These are phyloP conservation scores for Drosophila atripex DNA, from an alignment of 2,888 invertebrate species.

Conservation along the genomic window DNA sequence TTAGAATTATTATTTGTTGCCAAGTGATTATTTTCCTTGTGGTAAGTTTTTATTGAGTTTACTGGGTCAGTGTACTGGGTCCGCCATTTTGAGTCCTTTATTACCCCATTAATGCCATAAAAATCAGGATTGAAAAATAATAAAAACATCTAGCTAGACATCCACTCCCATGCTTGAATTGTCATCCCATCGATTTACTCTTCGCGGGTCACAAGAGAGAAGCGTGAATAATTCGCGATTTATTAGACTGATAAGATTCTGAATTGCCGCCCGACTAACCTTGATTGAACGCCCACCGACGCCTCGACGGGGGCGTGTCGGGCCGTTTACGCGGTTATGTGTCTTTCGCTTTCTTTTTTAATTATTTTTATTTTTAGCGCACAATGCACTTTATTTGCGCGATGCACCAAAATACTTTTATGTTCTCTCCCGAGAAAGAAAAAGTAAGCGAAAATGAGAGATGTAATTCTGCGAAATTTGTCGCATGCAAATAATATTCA, in stretches of 20 bases:
- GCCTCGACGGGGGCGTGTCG: conserved; percentile 27
- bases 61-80: conserved; percentile 17
- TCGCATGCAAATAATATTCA: background rate
- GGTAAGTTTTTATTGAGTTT: conserved; percentile 12
- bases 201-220: conserved; percentile 42
- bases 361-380: conserved; percentile 48
- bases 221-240: conserved; percentile 50
- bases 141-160: conserved; percentile 11
- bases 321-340: conserved; percentile 12
- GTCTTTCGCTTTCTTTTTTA: conserved; percentile 36
- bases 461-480: background rate
- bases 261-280: conserved; percentile 36
- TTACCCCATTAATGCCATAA: background rate
- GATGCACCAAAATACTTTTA: conserved; percentile 45
- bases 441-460: conserved; percentile 9
- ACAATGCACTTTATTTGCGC: conserved; percentile 23
- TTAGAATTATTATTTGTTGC: background rate
- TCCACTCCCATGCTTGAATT: conserved; percentile 24
- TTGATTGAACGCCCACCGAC: conserved; percentile 16
- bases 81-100: conserved; percentile 2
- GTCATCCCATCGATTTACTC: conserved; percentile 63
- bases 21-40: background rate
- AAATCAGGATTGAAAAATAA: conserved; percentile 1
- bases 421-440: conserved; percentile 11
- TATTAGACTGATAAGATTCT: conserved; percentile 55